Base-by-base conservation (phyloP, 2,888 invertebrate species). In the Cosmopolites sordidus region DNA sequence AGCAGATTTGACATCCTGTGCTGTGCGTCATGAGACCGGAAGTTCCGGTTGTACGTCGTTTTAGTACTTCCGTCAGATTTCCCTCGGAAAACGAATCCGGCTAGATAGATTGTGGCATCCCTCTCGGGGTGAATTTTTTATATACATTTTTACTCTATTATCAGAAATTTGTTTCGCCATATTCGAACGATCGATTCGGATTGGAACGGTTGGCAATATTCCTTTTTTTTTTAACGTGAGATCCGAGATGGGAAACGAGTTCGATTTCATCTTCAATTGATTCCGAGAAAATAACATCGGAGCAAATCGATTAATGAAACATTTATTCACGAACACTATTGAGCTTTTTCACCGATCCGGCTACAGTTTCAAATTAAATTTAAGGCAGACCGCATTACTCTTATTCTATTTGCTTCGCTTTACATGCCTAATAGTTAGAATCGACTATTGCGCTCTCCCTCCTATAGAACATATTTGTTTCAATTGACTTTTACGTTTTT, bases 1-100 rank as follows among this genome's bases (percentile, higher is more conserved):
- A 37, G 37, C 43, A 47, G 52, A 48, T 53, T 48, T 44, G 40
- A 43, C 44, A 48, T 48, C 48, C 48, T 44, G 38, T 43, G 37
- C 29, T 53, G 30, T 48, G n/a, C 18, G 43, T 48, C 53, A 48
- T 40, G 33, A 48, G 12, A 48, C 48, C 39, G 53, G 53, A 53
- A 48, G 44, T 53, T 53, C 43, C 40, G 47, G 48, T 29, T 53
- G 48, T 43, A 48, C 43, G 48, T 43, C 53, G 48, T 43, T 48
- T 52, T 53, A 53, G 53, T 48, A 53, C 53, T 48, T 53, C 53
- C 53, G 47, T 48, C 38, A 15, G 39, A 53, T 48, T 48, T 48
- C 53, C 53, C 42, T 48, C 38, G 22, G 39, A 48, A 53, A 53
- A 48, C 38, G 43, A 48, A 18, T 43, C 44, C 29, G 38, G 39